Conservation (phyloP, 2,113 vertebrate genomes). For the Pantherophis guttatus region DNA sequence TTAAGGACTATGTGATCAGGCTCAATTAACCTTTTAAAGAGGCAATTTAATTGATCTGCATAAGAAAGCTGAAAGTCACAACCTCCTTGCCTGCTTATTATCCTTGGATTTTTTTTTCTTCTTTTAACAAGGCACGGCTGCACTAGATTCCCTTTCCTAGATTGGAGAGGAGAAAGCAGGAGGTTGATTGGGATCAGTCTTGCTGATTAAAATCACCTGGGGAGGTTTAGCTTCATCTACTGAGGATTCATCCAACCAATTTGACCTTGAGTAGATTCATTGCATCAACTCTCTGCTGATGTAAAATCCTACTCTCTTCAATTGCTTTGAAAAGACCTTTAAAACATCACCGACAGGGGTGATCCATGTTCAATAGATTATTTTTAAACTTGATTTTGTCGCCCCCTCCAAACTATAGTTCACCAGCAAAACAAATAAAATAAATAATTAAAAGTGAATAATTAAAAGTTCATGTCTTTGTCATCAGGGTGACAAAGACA, state of each 20-base stretch:
- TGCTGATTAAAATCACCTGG: not conserved
- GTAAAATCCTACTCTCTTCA: not conserved
- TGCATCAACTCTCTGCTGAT: not conserved
- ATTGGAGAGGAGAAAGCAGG: not conserved
- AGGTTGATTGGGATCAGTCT: not conserved
- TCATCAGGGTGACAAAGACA: not conserved
- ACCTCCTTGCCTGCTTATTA: not conserved
- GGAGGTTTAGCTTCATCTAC: not conserved
- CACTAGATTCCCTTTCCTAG: not conserved
- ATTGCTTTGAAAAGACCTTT: not conserved
- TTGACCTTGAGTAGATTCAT: not conserved
- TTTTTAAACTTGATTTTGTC: not conserved
- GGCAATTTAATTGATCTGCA: not conserved
- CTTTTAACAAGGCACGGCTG: not conserved
- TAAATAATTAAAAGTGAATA: not conserved
- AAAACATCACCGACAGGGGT: not conserved
- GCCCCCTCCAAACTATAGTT: too few relatives aligned
- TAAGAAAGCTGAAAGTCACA: not conserved
- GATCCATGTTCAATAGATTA: not conserved
- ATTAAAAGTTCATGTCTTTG: too few relatives aligned
- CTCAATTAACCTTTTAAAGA: not conserved
- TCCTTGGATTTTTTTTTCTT: not conserved
- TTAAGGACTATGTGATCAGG: not conserved
- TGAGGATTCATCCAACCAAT: not conserved
- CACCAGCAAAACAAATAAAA: not conserved